Percentiles rank a stretch among this genome's conserved stretches.
Evolutionary conservation across 2,113 vertebrate species (phyloP).

Genomic region (Oncorhynchus tshawytscha): DNA sequence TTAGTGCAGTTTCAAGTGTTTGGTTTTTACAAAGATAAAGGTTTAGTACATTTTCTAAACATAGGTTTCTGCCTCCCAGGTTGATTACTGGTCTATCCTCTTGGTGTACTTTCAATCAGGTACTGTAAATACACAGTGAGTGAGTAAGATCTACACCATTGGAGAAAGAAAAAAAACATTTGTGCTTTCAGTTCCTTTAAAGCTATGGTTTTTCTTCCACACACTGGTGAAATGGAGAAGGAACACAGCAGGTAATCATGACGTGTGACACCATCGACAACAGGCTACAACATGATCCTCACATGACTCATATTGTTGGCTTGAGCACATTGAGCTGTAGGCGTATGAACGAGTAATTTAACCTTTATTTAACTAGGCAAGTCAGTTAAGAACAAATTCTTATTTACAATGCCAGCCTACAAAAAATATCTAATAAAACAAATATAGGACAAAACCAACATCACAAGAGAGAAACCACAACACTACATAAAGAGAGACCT

Average conservation of each 20-base stretch:
- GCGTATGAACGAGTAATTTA: background rate
- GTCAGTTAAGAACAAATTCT: too few relatives aligned
- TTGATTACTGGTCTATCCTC: background rate
- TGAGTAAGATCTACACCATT: background rate
- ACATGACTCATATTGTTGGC: background rate
- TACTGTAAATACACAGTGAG: background rate
- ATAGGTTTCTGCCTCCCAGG: background rate
- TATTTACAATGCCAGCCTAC: too few relatives aligned
- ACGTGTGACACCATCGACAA: background rate
- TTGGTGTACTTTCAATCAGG: background rate
- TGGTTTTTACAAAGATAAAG: too few relatives aligned
- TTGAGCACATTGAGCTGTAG: background rate
- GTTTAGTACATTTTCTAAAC: background rate
- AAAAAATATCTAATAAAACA: too few relatives aligned
- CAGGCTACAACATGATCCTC: background rate
- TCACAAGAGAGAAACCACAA: too few relatives aligned
- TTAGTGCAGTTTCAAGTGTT: too few relatives aligned
- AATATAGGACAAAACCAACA: too few relatives aligned
- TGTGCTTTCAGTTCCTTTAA: constrained; percentile 34
- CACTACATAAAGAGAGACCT: too few relatives aligned
- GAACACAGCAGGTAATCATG: background rate
- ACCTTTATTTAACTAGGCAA: too few relatives aligned
- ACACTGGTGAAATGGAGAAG: constrained; percentile 14
- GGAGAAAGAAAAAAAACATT: background rate
- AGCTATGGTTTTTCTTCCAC: background rate